phyloP scores from a whole-genome alignment of 2,888 invertebrate genomes.

The Melipona beecheii region DNA sequence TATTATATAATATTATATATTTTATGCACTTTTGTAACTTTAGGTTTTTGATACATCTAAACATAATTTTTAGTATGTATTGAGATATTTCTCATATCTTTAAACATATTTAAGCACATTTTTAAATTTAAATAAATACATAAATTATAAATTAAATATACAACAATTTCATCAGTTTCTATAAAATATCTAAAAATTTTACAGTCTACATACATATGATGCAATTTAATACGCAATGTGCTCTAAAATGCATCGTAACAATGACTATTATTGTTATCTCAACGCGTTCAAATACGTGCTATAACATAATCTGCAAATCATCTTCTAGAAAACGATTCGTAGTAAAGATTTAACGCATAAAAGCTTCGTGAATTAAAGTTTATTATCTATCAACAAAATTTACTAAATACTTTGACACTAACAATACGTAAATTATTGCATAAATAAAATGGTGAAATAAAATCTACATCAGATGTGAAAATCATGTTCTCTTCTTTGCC shows the following conservation, averaged over 20 bases:
- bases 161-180: background rate
- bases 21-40: no score
- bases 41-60: no score
- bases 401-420: constrained; percentile 12
- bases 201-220: background rate
- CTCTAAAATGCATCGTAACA: no score
- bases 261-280: no score
- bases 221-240: no score
- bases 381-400: background rate
- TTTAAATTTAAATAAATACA: background rate
- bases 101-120: background rate
- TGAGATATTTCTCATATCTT: no score
- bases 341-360: background rate
- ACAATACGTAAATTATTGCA: background rate
- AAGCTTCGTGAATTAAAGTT: background rate
- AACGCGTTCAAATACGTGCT: background rate
- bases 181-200: background rate
- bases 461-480: background rate
- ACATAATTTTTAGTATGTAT: no score
- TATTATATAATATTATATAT: no score
- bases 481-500: no score
- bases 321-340: background rate
- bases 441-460: background rate
- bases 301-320: background rate
- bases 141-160: background rate